Base-by-base conservation (phyloP, 2,797 vertebrate species). In the Hephaestus fuliginosus region DNA sequence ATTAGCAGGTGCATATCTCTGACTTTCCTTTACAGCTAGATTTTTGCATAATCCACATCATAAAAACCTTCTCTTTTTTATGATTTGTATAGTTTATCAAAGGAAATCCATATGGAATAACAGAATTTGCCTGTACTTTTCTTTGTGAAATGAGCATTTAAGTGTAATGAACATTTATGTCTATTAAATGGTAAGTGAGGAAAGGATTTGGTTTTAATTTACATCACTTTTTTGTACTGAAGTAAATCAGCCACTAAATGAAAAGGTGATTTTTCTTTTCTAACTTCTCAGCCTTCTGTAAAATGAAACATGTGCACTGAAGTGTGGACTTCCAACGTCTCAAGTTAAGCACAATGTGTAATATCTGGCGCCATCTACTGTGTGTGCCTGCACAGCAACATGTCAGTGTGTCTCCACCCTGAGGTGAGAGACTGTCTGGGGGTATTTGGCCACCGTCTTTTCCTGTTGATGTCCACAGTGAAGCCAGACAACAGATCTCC, bases 351-450 rank as follows among this genome's bases (percentile, higher is more conserved):
- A 56, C 41, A 60, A 46, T 30, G 22, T 61, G 43, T 49, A 65
- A 69, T 41, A 81, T 91, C 51, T 92, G 85, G 87, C 91, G 86
- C 92, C 92, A 91, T 82, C 92, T 94, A 74, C 86, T 84, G 91
- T 33, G 14, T 74, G 30, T 18, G 6, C 13, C 68, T 17, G 12
- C 52, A 71, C 39, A 33, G 30, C 18, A 78, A 14, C 11, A 28
- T 66, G 46, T 67, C 25, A 64, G 5, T 0, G 49, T n/a, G 41
- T 81, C 36, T 65, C 30, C 43, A 14, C 33, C 25, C 33, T 57
- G 22, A 36, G 7, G 30, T 25, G 25, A 74, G 11, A 55, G n/a
- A 36, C 64, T n/a, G 18, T 68, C 22, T 52, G 22, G 20, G 61
- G 73, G 20, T 36, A 15, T 65, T 44, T 51, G 65, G 58, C 51